A percentile compares a stretch with the other conserved stretches of the same genome.
phyloP scores from a whole-genome alignment of 2,888 invertebrate genomes.

The Norana najaformis region DNA sequence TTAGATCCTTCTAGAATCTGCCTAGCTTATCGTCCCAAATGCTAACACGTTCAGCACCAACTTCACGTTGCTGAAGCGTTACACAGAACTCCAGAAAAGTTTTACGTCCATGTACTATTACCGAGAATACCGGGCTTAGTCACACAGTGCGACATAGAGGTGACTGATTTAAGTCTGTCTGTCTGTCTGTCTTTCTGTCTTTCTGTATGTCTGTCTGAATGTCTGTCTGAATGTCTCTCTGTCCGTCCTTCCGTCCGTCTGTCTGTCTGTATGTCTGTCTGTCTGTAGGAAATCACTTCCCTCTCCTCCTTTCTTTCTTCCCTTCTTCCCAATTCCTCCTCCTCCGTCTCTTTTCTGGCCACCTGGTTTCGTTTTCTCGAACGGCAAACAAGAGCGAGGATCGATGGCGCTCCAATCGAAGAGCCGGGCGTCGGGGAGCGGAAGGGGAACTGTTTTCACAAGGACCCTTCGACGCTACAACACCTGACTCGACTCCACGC shows the following conservation, averaged over 20 bases:
- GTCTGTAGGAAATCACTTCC: not conserved
- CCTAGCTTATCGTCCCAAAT: no score
- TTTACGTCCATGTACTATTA: no score
- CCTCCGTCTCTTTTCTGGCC: not conserved
- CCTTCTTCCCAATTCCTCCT: not conserved
- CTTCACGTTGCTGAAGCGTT: no score
- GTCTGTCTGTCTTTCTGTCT: no score
- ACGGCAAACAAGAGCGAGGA: not conserved
- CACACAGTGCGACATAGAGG: no score
- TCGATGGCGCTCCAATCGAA: constrained; percentile 5
- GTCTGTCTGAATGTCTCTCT: not conserved
- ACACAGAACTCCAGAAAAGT: no score
- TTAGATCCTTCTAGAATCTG: no score
- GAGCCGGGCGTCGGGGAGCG: not conserved
- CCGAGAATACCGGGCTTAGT: no score
- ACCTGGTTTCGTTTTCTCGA: not conserved
- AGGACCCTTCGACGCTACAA: not conserved
- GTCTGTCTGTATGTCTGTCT: not conserved
- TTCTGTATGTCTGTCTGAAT: no score
- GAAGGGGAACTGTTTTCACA: not conserved
- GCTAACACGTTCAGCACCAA: no score
- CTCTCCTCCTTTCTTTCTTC: not conserved
- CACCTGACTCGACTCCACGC: not conserved
- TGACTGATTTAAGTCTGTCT: no score
- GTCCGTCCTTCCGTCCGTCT: not conserved